Evolutionary conservation across 2,888 invertebrate species (phyloP).

Genomic region (Oxytorus armatus): DNA sequence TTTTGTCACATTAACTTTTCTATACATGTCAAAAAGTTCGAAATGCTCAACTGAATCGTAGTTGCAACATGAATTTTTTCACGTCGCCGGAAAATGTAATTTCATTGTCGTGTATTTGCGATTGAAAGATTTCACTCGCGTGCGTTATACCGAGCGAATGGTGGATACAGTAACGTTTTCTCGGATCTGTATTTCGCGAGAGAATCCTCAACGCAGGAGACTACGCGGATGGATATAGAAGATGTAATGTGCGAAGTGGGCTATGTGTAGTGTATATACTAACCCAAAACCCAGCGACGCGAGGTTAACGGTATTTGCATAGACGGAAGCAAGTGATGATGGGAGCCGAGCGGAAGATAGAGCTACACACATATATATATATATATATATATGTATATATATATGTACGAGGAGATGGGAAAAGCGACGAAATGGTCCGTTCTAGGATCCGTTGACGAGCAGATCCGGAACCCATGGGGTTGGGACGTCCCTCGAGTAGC

Average conservation of each 20-base stretch:
- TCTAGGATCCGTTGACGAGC: conserved; percentile 70
- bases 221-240: conserved; percentile 28
- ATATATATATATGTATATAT: too few relatives aligned
- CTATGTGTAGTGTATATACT: conserved; percentile 21
- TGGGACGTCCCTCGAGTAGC: conserved; percentile 66
- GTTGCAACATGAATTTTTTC: conserved; percentile 1
- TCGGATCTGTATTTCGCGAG: conserved; percentile 29
- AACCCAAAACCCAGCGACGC: conserved; percentile 62
- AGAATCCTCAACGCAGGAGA: conserved; percentile 23
- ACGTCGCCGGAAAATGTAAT: neutral
- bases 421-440: conserved; percentile 66
- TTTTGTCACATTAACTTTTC: neutral
- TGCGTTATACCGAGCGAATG: conserved; percentile 31
- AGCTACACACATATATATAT: too few relatives aligned
- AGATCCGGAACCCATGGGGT: conserved; percentile 65
- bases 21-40: neutral
- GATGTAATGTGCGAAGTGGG: neutral
- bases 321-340: conserved; percentile 63
- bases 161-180: conserved; percentile 34
- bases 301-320: conserved; percentile 72
- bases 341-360: conserved; percentile 53
- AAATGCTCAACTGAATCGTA: neutral
- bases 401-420: conserved; percentile 36
- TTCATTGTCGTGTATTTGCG: neutral
- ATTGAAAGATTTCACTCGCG: conserved; percentile 21